Evolutionary conservation across 2,888 invertebrate species (phyloP), one percentile per base, ranked within the genome.

Genomic region (Dryocosmus kuriphilus): DNA sequence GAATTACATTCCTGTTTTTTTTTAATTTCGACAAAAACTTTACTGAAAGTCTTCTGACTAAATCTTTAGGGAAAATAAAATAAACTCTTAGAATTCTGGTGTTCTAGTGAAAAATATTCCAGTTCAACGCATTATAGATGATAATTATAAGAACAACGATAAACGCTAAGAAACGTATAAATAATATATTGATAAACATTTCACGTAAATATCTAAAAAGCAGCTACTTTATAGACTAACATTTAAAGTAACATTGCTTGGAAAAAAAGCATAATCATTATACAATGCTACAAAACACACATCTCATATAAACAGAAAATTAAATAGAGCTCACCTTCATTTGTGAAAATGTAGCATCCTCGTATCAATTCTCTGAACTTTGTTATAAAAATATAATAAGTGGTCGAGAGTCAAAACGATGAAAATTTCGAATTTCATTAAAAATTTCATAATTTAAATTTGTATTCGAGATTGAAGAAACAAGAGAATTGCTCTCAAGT

Each of bases 241-340:
- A 60, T 60, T 16, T 27, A 60, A 22, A 55, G n/a, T 22, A 55
- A 22, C 9, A 55, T 8, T 55, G 6, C 27, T 16, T 60, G 14
- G 14, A 14, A 60, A 27, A 60, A 60, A 60, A 27, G 24, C 14
- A 24, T 9, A 24, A 14, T 24, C 22, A 57, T 24, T 57, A 14
- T 7, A 57, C n/a, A 51, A 22, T 14, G 38, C 0, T 22, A 46
- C 8, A 8, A 67, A 51, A 41, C 9, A n/a, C 9, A 65, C 6
- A 24, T 30, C 11, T 19, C 14, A 24, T 41, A 6, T 19, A 24
- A 16, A 30, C 3, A 51, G 19, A 0, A 27, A 22, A 24, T 19
- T 16, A 51, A 51, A 27, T 4, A 22, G n/a, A 32, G 51, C 71
- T 71, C 71, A 71, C 71, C 51, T 71, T 30, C 2, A 27, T 46